These are phyloP conservation scores for Misgurnus mizolepis DNA, from an alignment of 2,113 vertebrate genomes.

Conservation along the genomic window DNA sequence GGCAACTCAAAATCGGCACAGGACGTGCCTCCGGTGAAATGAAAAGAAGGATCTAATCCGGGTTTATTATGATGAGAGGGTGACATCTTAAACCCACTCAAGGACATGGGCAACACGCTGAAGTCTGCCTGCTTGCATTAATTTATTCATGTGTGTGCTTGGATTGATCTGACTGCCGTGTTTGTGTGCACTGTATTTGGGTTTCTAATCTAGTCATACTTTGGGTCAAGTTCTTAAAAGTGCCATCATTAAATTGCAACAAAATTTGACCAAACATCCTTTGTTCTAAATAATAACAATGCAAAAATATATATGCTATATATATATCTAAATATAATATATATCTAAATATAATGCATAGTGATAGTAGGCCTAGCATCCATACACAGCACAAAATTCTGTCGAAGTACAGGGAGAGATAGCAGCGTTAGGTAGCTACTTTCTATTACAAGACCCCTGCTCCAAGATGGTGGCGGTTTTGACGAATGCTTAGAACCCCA, in stretches of 20 bases:
- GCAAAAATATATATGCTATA: no score
- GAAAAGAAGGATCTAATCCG: slow-evolving; percentile 57
- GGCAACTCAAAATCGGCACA: slow-evolving; percentile 41
- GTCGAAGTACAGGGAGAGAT: no score
- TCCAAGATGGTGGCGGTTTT: no score
- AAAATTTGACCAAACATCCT: background rate
- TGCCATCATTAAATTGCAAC: background rate
- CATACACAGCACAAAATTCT: no score
- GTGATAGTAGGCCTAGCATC: no score
- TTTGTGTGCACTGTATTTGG: slow-evolving; percentile 8
- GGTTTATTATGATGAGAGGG: slow-evolving; percentile 57
- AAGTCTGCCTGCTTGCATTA: slow-evolving; percentile 26
- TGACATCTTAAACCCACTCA: slow-evolving; percentile 58
- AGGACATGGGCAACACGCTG: slow-evolving; percentile 51
- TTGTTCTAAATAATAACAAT: background rate
- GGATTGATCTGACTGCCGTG: background rate
- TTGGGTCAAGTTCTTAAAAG: background rate
- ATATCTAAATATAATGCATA: no score
- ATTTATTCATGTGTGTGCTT: slow-evolving; percentile 5
- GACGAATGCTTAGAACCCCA: no score
- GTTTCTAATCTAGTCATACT: background rate
- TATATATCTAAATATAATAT: no score
- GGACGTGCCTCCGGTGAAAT: slow-evolving; percentile 51
- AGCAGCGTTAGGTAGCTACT: no score
- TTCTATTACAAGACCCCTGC: no score